These are phyloP conservation scores for Hymenochirus boettgeri DNA, from an alignment of 2,113 vertebrate genomes.

Conservation along the genomic window DNA sequence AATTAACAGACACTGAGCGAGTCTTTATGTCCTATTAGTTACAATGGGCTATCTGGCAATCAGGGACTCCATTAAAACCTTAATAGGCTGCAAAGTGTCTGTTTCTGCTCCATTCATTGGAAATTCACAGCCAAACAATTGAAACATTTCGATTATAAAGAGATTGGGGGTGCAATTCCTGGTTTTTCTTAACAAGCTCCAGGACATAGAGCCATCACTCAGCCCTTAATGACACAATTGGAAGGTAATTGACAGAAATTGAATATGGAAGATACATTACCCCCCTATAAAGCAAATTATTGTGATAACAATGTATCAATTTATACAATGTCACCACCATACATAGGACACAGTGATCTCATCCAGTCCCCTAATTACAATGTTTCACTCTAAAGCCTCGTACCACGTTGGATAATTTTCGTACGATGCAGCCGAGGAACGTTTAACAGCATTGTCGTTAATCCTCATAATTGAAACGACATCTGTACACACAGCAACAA, in stretches of 20 bases:
- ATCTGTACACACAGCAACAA: too few relatives aligned
- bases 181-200: conserved; percentile 25
- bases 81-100: not conserved
- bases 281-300: conserved; percentile 28
- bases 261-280: conserved; percentile 36
- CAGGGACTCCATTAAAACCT: not conserved
- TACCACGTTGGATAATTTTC: too few relatives aligned
- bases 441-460: too few relatives aligned
- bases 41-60: not conserved
- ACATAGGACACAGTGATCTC: too few relatives aligned
- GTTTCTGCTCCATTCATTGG: not conserved
- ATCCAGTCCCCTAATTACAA: too few relatives aligned
- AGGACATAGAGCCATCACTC: conserved; percentile 22
- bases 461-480: too few relatives aligned
- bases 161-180: conserved; percentile 1
- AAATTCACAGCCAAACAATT: not conserved
- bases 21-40: conserved; percentile 5
- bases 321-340: conserved; percentile 31
- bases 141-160: too few relatives aligned
- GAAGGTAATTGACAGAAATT: conserved; percentile 41
- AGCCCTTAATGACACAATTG: conserved; percentile 34
- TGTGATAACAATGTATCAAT: conserved; percentile 28
- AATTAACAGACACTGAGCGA: conserved; percentile 16
- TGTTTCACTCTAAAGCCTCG: too few relatives aligned
- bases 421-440: too few relatives aligned